These are phyloP conservation scores for Anabacerthia variegaticeps DNA, from an alignment of 2,797 vertebrate species.

Conservation along the genomic window DNA sequence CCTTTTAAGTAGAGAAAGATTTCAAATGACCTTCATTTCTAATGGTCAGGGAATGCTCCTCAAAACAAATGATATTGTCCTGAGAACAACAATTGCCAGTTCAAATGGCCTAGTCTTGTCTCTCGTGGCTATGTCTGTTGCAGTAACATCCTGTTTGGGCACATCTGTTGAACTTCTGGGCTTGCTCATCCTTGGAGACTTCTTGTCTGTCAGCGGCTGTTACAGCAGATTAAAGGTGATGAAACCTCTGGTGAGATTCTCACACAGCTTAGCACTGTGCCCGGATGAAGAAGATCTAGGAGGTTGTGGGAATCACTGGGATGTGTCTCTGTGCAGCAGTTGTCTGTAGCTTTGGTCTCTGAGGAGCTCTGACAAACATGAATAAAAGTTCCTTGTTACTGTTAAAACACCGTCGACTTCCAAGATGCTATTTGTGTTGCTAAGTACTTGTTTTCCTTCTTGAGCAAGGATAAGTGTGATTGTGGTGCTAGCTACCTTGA, in stretches of 20 bases:
- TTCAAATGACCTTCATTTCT: background rate
- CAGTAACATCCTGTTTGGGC: background rate
- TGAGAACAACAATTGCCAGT: background rate
- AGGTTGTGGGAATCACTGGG: background rate
- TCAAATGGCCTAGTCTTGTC: background rate
- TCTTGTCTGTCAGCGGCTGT: background rate
- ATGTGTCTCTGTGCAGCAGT: accelerated
- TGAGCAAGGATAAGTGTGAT: background rate
- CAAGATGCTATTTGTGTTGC: background rate
- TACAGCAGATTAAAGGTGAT: background rate
- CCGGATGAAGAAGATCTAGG: background rate
- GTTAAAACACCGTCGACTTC: background rate
- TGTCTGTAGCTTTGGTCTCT: background rate
- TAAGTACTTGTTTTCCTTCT: conserved; percentile 16
- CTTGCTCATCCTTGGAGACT: conserved; percentile 7
- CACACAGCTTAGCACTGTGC: background rate
- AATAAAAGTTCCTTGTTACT: background rate
- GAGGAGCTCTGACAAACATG: background rate
- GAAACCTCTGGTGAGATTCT: background rate
- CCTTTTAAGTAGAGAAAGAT: background rate
- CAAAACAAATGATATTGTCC: background rate
- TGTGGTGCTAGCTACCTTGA: background rate
- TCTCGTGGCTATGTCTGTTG: background rate
- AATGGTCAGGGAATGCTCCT: background rate
- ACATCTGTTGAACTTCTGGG: background rate